These are phyloP conservation scores for Archips xylosteana DNA, from an alignment of 2,888 invertebrate species.

Conservation along the genomic window DNA sequence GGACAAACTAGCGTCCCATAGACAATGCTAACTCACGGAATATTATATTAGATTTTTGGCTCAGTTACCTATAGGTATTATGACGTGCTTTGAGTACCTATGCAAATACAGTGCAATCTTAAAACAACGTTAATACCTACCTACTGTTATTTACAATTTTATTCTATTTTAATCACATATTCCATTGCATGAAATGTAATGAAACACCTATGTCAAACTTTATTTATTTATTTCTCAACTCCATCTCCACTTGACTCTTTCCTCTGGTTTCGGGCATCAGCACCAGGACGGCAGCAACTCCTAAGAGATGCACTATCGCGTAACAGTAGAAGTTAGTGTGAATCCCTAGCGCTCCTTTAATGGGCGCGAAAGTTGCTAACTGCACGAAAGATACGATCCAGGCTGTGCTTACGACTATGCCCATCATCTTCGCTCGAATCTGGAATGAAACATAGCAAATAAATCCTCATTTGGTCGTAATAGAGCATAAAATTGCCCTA, in stretches of 20 bases:
- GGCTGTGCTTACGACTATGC: slow-evolving; percentile 49
- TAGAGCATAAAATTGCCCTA: too few relatives aligned
- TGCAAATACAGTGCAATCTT: too few relatives aligned
- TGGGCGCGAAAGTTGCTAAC: slow-evolving; percentile 49
- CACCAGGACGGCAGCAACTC: slow-evolving; percentile 58
- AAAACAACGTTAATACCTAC: too few relatives aligned
- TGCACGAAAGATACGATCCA: slow-evolving; percentile 59
- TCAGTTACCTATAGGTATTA: too few relatives aligned
- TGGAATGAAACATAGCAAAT: slow-evolving; percentile 48
- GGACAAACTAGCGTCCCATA: too few relatives aligned
- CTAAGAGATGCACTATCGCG: slow-evolving; percentile 59
- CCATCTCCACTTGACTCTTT: slow-evolving; percentile 62
- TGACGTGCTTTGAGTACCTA: too few relatives aligned
- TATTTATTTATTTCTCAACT: slow-evolving; percentile 17
- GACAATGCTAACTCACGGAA: too few relatives aligned
- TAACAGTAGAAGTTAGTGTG: slow-evolving; percentile 67
- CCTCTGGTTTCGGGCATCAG: slow-evolving; percentile 75
- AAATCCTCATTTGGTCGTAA: background rate
- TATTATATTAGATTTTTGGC: too few relatives aligned
- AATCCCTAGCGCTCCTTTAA: slow-evolving; percentile 54
- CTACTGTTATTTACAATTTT: too few relatives aligned
- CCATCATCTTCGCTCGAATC: slow-evolving; percentile 64
- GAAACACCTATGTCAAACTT: background rate
- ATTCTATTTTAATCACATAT: too few relatives aligned
- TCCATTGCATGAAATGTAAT: too few relatives aligned